Base-by-base conservation (phyloP, 2,113 vertebrate genomes). In the Pseudonaja textilis region DNA sequence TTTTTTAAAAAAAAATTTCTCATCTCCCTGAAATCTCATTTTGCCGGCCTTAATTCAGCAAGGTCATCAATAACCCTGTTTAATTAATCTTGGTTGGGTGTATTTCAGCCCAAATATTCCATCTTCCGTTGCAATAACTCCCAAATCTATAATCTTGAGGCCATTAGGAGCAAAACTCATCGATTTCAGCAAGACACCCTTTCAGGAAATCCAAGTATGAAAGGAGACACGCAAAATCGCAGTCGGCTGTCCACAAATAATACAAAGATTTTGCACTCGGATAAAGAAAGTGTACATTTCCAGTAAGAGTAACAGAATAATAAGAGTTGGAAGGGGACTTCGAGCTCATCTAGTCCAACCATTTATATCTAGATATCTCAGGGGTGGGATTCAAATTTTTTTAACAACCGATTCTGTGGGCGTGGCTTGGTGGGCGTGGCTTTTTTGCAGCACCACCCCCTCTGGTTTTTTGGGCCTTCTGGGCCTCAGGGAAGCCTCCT, bases 1-100 rank as follows among this genome's bases (percentile, higher is more conserved):
- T n/a, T n/a, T n/a, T n/a, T n/a, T n/a, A 57, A 57, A 57, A 8
- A 56, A 85, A 42, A 39, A 25, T 16, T 47, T 47, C 87, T 92
- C 91, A 81, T 89, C 87, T 85, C 61, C 64, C 88, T n/a, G 54
- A 81, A 92, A 92, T 85, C 54, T 85, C 88, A 85, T 92, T 89
- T 45, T 47, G 64, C 34, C 22, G 85, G 92, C 88, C 88, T 92
- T 92, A 85, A 45, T 92, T 92, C 54, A 59, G 69, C 52, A 59
- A 52, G 69, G 59, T 89, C 87, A 92, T 85, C 92, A 89, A 92
- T 92, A 92, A 57, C n/a, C 87, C 56, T 85, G 52, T 92, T 59
- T 89, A 92, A 89, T 85, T 85, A 85, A 74, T 85, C 88, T 89
- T 34, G 54, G 54, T 85, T 85, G 88, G 88, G 54, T 89, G 20